phyloP scores from a whole-genome alignment of 1,140 invertebrate genomes.

The Magallana angulata region DNA sequence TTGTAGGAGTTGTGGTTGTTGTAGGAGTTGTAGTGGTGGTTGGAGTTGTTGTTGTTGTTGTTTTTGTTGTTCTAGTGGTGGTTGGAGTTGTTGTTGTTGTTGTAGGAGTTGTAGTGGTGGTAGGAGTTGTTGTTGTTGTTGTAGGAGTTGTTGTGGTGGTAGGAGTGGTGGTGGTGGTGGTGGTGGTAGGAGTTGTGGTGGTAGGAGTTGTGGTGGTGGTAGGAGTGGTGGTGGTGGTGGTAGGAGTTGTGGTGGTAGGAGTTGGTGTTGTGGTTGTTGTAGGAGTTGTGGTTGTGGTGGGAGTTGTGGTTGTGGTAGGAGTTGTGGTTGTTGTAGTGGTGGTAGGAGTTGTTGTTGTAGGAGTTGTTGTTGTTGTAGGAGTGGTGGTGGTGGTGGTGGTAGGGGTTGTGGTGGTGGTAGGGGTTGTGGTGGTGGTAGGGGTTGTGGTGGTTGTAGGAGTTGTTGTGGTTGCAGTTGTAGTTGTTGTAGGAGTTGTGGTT shows the following conservation, averaged over 20 bases:
- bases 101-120: not conserved
- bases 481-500: not conserved
- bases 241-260: not conserved
- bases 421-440: not conserved
- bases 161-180: not conserved
- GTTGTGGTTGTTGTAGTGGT: slow-evolving; percentile 13
- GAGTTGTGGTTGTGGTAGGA: not conserved
- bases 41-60: not conserved
- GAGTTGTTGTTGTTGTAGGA: not conserved
- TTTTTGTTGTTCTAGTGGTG: not conserved
- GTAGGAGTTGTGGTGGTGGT: not conserved
- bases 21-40: not conserved
- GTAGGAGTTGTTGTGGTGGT: not conserved
- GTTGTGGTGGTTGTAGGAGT: not conserved
- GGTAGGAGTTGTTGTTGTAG: not conserved
- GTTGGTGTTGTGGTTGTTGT: not conserved
- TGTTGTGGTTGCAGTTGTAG: not conserved
- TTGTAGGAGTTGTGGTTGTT: not conserved
- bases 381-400: not conserved
- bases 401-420: not conserved
- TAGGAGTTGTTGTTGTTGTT: not conserved
- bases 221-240: not conserved
- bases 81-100: not conserved
- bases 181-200: not conserved
- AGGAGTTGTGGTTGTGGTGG: not conserved